Base-by-base conservation (phyloP, 2,797 vertebrate genomes). In the Caiman crocodilus region DNA sequence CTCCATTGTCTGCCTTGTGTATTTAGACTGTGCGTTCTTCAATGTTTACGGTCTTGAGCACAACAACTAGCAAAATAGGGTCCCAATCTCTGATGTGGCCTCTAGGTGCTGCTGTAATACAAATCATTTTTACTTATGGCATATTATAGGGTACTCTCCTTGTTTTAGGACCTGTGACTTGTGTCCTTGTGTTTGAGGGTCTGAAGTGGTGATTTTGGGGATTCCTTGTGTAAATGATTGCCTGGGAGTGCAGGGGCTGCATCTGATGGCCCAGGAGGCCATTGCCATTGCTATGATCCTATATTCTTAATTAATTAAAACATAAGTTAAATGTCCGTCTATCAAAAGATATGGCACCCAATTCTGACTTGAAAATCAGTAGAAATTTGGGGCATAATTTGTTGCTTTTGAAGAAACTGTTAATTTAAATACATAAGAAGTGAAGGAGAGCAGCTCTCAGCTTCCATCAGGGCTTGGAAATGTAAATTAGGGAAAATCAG, bases 101-200 rank as follows among this genome's bases (percentile, higher is more conserved):
- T 96, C 95, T 96, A 97, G 96, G 94, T 96, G 92, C 86, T 97
- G 94, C 96, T 97, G 35, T 95, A 97, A 92, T 96, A 96, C 94
- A 97, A 96, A 94, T 88, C 93, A 96, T 95, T 96, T 50, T 50
- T 50, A 50, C 42, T 50, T 50, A 50, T 50, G 42, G 42, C 42
- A 50, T 50, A 50, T 50, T 50, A 50, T 50, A 50, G 42, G 42
- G 42, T 50, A 50, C 42, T 50, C 42, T 50, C 42, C 42, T 50
- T 50, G 42, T 50, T 50, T 50, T 50, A 50, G 42, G 42, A 50
- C 42, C 42, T 50, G 42, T 50, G 42, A 50, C 10, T 50, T 50
- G 42, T 50, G 42, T 50, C 42, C 42, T 50, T 50, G 42, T 50
- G 42, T 50, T 10, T 50, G 42, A 50, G 42, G 42, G 42, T 50